Evolutionary conservation across 2,888 invertebrate genomes (phyloP).

Genomic region (Aelia acuminata): DNA sequence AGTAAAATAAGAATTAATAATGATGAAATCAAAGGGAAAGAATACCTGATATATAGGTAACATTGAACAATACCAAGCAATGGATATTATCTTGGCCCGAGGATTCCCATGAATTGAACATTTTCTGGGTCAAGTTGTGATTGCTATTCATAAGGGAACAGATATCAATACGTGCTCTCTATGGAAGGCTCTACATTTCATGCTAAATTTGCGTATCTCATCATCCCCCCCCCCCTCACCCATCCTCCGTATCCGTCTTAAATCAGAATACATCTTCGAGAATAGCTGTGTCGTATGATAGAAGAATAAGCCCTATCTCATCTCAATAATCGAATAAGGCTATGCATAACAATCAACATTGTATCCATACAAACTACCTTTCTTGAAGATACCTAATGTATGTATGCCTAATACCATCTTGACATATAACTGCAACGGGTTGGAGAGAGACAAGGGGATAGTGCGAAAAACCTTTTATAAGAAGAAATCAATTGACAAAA

Average conservation of each 20-base stretch:
- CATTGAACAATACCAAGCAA: background rate
- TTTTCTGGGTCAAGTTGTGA: constrained; percentile 20
- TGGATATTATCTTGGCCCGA: background rate
- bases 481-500: background rate
- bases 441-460: background rate
- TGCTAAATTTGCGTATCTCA: constrained; percentile 26
- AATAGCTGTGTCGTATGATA: constrained; percentile 17
- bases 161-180: background rate
- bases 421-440: background rate
- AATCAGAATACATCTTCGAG: background rate
- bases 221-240: background rate
- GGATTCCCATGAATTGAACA: background rate
- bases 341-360: background rate
- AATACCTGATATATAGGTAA: background rate
- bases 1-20: too few relatives aligned
- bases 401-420: background rate
- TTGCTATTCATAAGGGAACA: constrained; percentile 17
- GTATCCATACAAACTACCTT: background rate
- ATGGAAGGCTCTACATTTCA: background rate
- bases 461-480: background rate
- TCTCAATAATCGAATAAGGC: background rate
- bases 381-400: background rate
- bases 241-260: background rate
- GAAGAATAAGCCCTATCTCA: background rate
- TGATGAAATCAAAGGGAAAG: background rate